Evolutionary conservation across 2,888 invertebrate species (phyloP), one percentile per base, ranked within the genome.

Genomic region (Busseola fusca): DNA sequence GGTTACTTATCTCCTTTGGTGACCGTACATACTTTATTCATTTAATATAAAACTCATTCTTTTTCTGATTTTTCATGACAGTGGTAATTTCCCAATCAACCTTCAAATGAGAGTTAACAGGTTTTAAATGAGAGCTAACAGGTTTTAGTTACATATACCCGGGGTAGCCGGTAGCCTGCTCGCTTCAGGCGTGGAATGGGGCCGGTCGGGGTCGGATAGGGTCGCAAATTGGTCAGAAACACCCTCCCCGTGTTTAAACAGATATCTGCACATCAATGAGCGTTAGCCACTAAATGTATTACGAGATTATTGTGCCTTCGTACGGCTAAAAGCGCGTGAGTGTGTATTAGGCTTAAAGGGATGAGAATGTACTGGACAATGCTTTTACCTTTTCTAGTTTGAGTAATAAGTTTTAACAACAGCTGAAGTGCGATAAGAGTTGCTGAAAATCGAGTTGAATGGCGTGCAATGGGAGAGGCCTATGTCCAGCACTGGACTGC

Each of bases 161-260:
- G 82, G 81, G 82, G 83, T 78, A 70, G 69, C 62, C 60, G 34
- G 82, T 79, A 82, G 81, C 56, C 72, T 80, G 81, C 78, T 76
- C 70, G 81, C 70, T 63, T 62, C 69, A 81, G 85, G 75, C 69
- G 66, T 66, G 57, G 83, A 87, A 85, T 88, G 16, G 57, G 74
- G 62, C 58, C 42, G 42, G 5, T 0, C 4, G 80, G 80, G 74
- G 80, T 60, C 50, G 83, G 88, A 87, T 88, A 78, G 78, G 89
- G 89, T 87, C 82, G 90, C 87, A 91, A 92, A 93, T 92, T 91
- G 89, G 84, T 89, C 88, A 90, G 90, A 91, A 92, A 88, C 82
- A 79, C 83, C 78, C 82, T 69, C 78, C 65, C 69, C 63, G 25
- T 69, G 79, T 83, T 80, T 74, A 83, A 83, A 83, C 80, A 80